Evolutionary conservation across 37 sponge, comb jelly and placozoan genomes (phyloP).

Genomic region (Corticium candelabrum): DNA sequence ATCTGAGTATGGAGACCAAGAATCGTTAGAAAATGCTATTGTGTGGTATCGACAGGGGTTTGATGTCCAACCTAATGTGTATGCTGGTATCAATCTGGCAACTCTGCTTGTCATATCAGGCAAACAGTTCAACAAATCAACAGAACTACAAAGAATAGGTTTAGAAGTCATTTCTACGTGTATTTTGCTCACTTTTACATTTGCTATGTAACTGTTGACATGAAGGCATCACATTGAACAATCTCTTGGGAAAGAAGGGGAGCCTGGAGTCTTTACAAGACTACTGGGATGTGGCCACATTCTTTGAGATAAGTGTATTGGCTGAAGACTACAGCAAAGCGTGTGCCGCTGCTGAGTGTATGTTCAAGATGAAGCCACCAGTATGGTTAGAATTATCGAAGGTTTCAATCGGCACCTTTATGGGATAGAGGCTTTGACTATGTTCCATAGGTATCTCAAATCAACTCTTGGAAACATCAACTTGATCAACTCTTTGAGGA

Average conservation of each 20-base stretch:
- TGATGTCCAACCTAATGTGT: conserved; percentile 69
- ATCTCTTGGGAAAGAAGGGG: conserved; percentile 70
- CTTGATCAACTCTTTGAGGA: conserved; percentile 38
- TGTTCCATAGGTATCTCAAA: conserved; percentile 72
- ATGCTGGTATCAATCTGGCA: conserved; percentile 79
- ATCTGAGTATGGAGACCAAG: conserved; percentile 44
- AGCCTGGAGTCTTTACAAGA: conserved; percentile 49
- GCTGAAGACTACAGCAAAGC: conserved; percentile 62
- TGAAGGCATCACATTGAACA: conserved; percentile 54
- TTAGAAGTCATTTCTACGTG: not conserved
- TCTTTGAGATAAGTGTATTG: conserved; percentile 67
- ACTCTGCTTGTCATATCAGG: conserved; percentile 71
- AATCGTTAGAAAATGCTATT: conserved; percentile 44
- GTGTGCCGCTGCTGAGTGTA: conserved; percentile 51
- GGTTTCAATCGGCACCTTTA: too few species aligned
- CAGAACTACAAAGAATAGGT: conserved; percentile 47
- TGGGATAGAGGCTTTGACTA: too few species aligned
- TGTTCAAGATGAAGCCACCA: conserved; percentile 72
- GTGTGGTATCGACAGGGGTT: conserved; percentile 78
- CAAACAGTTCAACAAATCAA: conserved; percentile 24
- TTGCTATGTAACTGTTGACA: too few species aligned
- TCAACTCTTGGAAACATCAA: conserved; percentile 61
- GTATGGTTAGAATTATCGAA: conserved; percentile 50
- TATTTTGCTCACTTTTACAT: not conserved
- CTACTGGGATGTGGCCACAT: conserved; percentile 79